Base-by-base conservation (phyloP, 2,113 vertebrate genomes). In the Addax nasomaculatus region DNA sequence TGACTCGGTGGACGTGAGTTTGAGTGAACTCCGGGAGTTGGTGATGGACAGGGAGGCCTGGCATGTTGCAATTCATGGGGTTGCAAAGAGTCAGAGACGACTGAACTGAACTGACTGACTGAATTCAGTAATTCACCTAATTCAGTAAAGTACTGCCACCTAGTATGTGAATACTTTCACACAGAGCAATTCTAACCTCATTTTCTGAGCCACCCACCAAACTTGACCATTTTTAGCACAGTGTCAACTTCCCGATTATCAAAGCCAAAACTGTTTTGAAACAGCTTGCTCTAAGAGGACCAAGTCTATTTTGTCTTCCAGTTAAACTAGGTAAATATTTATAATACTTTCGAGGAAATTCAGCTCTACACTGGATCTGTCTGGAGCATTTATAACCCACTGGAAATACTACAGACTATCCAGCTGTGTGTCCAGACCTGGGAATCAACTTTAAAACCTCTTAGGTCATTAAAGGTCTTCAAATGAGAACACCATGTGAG, bases 21-120 rank as follows among this genome's bases (percentile, higher is more conserved):
- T 13, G 58, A 12, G 58, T 60, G 58, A 29, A 60, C 25, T 62
- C 60, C 0, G 2, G 6, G 29, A 30, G 29, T 15, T 62, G 60
- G 29, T 30, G 60, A 30, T 62, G 2, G 60, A 30, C 60, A 62
- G 60, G 29, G 60, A 62, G 60, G 60, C 60, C 60, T 62, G 60
- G 60, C 6, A 0, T 30, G 29, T 1, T 62, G 29, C 2, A 0
- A 7, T 62, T 62, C 60, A 30, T 7, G 60, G 60, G 6, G 60
- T 62, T 1, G 13, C 29, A 62, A 62, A 62, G 60, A 33, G 29
- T 33, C 6, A 3, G 60, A 62, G 29, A 62, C 13, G 0, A 62
- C 60, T 62, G 14, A 33, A 33, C 29, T 62, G 60, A 62, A 62
- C 60, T 16, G 60, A 58, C 57, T 12, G 57, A 62, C 29, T 62